These are phyloP conservation scores for Penaeus japonicus DNA, from an alignment of 1,140 invertebrate genomes.

Conservation along the genomic window DNA sequence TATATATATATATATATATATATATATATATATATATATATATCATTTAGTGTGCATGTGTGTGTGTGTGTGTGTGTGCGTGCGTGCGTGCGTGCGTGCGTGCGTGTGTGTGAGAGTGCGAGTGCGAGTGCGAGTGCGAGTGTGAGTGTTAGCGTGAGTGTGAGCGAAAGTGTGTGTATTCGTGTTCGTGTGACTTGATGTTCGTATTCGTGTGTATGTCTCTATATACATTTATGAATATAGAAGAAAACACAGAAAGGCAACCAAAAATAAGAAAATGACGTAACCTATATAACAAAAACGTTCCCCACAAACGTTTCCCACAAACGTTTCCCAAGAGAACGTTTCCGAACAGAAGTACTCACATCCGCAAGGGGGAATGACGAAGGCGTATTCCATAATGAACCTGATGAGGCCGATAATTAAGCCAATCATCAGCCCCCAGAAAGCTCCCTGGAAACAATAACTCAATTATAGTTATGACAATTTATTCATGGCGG, in stretches of 20 bases:
- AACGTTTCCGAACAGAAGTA: slow-evolving; percentile 47
- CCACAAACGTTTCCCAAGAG: background rate
- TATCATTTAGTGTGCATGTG: slow-evolving; percentile 58
- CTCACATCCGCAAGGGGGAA: slow-evolving; percentile 63
- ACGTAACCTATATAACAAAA: no score
- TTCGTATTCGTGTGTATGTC: no score
- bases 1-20: background rate
- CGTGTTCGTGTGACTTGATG: no score
- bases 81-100: slow-evolving; percentile 62
- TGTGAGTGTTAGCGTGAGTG: no score
- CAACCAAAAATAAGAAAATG: no score
- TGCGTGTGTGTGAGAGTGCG: no score
- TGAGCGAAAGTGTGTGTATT: no score
- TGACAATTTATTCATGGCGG: background rate
- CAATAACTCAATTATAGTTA: background rate
- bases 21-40: no score
- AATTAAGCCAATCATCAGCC: slow-evolving; percentile 66
- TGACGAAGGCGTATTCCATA: slow-evolving; percentile 64
- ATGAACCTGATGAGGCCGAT: slow-evolving; percentile 66
- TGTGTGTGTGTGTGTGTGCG: slow-evolving; percentile 71
- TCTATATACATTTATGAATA: no score
- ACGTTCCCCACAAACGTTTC: slow-evolving; percentile 66
- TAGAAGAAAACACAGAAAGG: no score
- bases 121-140: no score
- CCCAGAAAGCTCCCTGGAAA: slow-evolving; percentile 68